These are phyloP conservation scores for mouse (Mus musculus) DNA, from an alignment of 2,113 vertebrate species.

Conservation along the genomic window DNA sequence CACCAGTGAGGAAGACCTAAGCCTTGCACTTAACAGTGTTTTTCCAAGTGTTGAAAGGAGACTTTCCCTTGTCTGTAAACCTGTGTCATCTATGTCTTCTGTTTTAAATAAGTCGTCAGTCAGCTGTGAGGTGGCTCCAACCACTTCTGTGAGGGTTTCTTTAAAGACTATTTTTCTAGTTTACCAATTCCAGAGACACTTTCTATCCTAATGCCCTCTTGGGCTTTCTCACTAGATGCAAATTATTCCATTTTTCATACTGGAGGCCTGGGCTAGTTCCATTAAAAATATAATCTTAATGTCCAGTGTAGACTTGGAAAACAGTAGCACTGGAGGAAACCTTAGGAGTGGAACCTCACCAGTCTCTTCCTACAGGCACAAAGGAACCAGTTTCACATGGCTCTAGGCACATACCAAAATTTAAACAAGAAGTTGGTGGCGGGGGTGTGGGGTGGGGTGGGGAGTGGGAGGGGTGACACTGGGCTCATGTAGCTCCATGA, in stretches of 20 bases:
- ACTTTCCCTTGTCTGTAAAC: slow-evolving; percentile 57
- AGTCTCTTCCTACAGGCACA: neutral
- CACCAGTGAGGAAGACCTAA: slow-evolving; percentile 19
- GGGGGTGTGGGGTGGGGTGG: neutral
- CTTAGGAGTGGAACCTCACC: neutral
- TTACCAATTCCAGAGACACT: slow-evolving; percentile 56
- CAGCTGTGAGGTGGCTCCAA: neutral
- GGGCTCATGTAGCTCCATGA: neutral
- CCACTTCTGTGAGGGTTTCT: neutral
- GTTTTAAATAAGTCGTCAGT: slow-evolving; percentile 17
- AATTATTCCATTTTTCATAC: slow-evolving; percentile 33
- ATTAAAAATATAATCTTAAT: slow-evolving; percentile 12
- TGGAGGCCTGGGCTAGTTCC: neutral
- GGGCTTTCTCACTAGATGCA: slow-evolving; percentile 47
- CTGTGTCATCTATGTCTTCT: slow-evolving; percentile 32
- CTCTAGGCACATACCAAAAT: slow-evolving; percentile 3
- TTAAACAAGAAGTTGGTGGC: neutral
- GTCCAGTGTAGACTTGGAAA: slow-evolving; percentile 6
- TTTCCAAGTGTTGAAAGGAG: slow-evolving; percentile 33
- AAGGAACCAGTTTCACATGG: no score
- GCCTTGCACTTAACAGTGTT: slow-evolving; percentile 44
- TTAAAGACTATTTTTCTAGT: slow-evolving; percentile 46
- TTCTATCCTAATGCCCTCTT: neutral
- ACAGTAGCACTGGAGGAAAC: neutral
- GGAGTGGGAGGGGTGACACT: no score